Conservation (phyloP, 2,888 invertebrate genomes). For the Copidosoma aretas region DNA sequence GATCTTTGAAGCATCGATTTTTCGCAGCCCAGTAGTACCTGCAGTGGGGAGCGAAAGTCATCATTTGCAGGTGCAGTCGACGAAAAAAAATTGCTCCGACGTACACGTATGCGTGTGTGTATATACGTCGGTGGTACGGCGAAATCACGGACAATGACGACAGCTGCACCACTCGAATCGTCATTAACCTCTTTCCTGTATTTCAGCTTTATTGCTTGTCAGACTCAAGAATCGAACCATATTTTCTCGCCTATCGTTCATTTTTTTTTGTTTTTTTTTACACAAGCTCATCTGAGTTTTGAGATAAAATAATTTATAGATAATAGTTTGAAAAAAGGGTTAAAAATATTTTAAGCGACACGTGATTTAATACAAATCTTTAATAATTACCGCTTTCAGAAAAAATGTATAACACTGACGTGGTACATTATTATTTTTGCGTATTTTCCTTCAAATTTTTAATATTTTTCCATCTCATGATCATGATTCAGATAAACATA, state of each 20-base stretch:
- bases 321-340: no score
- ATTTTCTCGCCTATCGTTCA: neutral
- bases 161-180: slow-evolving; percentile 11
- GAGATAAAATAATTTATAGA: neutral
- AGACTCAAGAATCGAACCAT: neutral
- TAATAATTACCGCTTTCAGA: no score
- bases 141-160: slow-evolving; percentile 3
- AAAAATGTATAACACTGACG: no score
- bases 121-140: neutral
- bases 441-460: no score
- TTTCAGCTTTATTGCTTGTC: slow-evolving; percentile 15
- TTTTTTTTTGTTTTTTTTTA: neutral
- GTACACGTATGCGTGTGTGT: no score
- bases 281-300: neutral
- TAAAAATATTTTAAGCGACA: no score
- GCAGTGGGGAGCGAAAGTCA: neutral
- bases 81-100: slow-evolving; percentile 11
- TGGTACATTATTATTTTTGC: no score
- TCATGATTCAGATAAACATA: no score
- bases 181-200: slow-evolving; percentile 24
- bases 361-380: no score
- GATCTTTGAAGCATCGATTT: slow-evolving; percentile 20
- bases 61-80: slow-evolving; percentile 19
- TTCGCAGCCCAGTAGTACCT: neutral
- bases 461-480: no score